Percentiles rank a stretch among this genome's conserved stretches.
Conservation (phyloP, 1,140 invertebrate genomes). For the Hyphantria cunea region DNA sequence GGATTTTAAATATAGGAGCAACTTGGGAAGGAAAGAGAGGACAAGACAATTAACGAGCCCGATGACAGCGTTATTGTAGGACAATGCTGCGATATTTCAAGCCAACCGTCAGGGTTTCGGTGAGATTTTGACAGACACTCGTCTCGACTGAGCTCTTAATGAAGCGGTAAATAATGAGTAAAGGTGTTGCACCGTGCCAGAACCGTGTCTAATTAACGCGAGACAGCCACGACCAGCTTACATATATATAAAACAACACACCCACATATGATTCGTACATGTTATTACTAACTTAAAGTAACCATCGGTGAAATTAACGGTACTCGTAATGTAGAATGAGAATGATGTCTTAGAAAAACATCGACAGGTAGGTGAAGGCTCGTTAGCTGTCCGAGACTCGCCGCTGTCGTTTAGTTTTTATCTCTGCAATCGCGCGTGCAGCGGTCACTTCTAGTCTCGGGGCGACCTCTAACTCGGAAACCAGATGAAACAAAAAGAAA, state of each 20-base stretch:
- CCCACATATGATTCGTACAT: constrained; percentile 15
- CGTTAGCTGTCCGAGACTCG: constrained; percentile 52
- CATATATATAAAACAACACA: constrained; percentile 17
- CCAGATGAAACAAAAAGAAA: constrained; percentile 75
- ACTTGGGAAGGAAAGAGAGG: constrained; percentile 41
- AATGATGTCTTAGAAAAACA: constrained; percentile 37
- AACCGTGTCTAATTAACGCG: constrained; percentile 72
- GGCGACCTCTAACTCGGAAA: constrained; percentile 78
- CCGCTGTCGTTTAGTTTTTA: constrained; percentile 64
- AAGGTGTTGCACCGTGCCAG: constrained; percentile 66
- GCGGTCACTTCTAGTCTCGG: constrained; percentile 70
- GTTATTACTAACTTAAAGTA: constrained; percentile 10
- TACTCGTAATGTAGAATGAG: constrained; percentile 31
- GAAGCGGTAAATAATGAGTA: constrained; percentile 79
- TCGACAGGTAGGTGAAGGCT: constrained; percentile 53
- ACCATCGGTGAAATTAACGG: constrained; percentile 32
- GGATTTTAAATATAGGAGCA: constrained; percentile 41
- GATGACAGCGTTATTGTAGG: constrained; percentile 74
- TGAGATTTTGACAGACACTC: constrained; percentile 73
- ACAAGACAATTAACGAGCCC: constrained; percentile 68
- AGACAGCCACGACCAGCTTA: constrained; percentile 46
- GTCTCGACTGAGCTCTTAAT: constrained; percentile 76
- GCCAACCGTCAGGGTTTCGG: constrained; percentile 52
- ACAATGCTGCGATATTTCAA: constrained; percentile 73
- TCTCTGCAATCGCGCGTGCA: constrained; percentile 63